Conservation (phyloP, 2,113 vertebrate genomes). For the Phyllopteryx taeniolatus region DNA sequence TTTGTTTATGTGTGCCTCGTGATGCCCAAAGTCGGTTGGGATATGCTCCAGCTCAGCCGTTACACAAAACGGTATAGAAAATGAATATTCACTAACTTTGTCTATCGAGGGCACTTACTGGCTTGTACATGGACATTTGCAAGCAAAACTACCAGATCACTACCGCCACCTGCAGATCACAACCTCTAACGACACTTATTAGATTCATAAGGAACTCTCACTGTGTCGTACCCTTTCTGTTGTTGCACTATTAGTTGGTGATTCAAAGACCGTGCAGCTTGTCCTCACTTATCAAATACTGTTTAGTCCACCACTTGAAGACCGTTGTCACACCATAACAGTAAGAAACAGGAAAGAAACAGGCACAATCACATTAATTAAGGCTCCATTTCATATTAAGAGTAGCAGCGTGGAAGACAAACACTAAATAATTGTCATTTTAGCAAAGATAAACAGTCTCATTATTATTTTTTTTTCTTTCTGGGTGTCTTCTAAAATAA, state of each 20-base stretch:
- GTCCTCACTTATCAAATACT: constrained; percentile 22
- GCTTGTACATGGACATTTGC: not conserved
- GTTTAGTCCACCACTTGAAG: constrained; percentile 1
- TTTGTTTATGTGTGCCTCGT: too few relatives aligned
- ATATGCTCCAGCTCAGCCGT: too few relatives aligned
- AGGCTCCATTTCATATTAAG: not conserved
- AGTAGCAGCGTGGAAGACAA: too few relatives aligned
- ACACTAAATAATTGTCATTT: too few relatives aligned
- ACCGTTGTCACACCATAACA: not conserved
- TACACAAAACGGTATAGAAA: not conserved
- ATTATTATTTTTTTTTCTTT: too few relatives aligned
- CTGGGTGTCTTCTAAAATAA: too few relatives aligned
- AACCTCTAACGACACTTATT: constrained; percentile 18
- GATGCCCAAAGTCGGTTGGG: too few relatives aligned
- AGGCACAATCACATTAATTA: not conserved
- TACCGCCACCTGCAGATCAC: constrained; percentile 42
- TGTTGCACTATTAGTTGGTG: not conserved
- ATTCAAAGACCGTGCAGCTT: constrained; percentile 3
- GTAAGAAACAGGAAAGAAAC: not conserved
- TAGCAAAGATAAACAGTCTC: too few relatives aligned
- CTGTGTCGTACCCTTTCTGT: not conserved
- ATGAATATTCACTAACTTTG: not conserved
- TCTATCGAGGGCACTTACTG: not conserved
- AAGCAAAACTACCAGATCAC: constrained; percentile 12
- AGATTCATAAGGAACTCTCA: not conserved